These are phyloP conservation scores for Diuraphis noxia DNA, from an alignment of 1,140 invertebrate species.

Conservation along the genomic window DNA sequence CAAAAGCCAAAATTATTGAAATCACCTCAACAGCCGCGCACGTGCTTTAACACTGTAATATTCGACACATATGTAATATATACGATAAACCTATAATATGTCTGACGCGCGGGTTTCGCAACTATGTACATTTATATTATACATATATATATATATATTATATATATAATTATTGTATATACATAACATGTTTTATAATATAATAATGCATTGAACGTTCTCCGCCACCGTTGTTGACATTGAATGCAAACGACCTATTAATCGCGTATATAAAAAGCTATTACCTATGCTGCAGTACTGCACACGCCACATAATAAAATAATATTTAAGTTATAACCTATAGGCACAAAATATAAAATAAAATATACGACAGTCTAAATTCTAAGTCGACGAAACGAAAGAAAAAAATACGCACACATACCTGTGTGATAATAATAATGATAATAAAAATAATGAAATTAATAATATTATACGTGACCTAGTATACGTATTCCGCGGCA, in stretches of 20 bases:
- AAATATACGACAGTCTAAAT: neutral
- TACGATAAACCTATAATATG: neutral
- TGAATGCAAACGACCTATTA: slow-evolving; percentile 1
- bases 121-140: too few species aligned
- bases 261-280: neutral
- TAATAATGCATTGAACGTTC: neutral
- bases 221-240: neutral
- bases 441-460: neutral
- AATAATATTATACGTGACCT: neutral
- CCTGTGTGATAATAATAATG: neutral
- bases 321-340: neutral
- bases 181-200: neutral
- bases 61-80: neutral
- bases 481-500: neutral
- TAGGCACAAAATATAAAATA: neutral
- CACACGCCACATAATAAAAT: neutral
- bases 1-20: neutral
- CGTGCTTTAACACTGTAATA: neutral
- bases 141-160: neutral
- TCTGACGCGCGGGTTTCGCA: neutral
- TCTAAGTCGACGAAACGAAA: neutral
- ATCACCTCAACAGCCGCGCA: neutral
- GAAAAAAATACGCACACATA: neutral
- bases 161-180: neutral
- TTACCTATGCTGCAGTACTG: neutral